A percentile compares a stretch with the other conserved stretches of the same genome.
These are phyloP conservation scores for Sapayoa aenigma DNA, from an alignment of 2,113 vertebrate species.

Conservation along the genomic window DNA sequence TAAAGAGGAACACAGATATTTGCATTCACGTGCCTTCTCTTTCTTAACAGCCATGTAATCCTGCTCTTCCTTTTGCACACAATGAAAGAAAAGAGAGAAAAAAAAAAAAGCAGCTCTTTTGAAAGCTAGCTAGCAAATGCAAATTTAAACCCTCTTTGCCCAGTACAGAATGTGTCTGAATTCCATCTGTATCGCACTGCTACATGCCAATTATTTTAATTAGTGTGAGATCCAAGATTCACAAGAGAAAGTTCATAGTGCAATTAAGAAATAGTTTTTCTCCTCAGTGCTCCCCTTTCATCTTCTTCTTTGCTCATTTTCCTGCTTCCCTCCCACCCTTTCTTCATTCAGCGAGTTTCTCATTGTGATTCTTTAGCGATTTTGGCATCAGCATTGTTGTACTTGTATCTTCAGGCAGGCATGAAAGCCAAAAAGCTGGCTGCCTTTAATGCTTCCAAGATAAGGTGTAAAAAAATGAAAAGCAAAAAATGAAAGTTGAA, in stretches of 20 bases:
- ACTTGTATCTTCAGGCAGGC: conserved; percentile 7
- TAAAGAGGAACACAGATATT: not conserved
- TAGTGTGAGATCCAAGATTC: conserved; percentile 35
- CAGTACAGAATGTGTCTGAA: not conserved
- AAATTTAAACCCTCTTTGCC: conserved; percentile 18
- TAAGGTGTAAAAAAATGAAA: conserved; percentile 6
- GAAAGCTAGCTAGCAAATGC: not conserved
- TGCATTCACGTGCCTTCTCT: not conserved
- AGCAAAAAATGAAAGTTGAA: not conserved
- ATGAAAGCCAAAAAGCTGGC: conserved; percentile 24
- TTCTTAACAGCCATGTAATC: not conserved
- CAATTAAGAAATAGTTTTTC: conserved; percentile 58
- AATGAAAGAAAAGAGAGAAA: not conserved
- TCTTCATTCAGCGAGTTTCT: not conserved
- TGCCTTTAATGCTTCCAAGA: conserved; percentile 29
- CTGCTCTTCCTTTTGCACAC: not conserved
- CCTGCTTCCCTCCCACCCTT: not conserved
- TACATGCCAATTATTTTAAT: conserved; percentile 51
- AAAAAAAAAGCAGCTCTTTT: not conserved
- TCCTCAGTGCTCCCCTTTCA: conserved; percentile 14
- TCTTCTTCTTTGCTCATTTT: conserved; percentile 46
- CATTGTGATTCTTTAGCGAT: conserved; percentile 14
- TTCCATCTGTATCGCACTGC: conserved; percentile 17
- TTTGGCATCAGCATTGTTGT: conserved; percentile 12
- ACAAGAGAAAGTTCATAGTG: conserved; percentile 8